Conservation (phyloP, 2,888 invertebrate species). For the Asteroscopus sphinx region DNA sequence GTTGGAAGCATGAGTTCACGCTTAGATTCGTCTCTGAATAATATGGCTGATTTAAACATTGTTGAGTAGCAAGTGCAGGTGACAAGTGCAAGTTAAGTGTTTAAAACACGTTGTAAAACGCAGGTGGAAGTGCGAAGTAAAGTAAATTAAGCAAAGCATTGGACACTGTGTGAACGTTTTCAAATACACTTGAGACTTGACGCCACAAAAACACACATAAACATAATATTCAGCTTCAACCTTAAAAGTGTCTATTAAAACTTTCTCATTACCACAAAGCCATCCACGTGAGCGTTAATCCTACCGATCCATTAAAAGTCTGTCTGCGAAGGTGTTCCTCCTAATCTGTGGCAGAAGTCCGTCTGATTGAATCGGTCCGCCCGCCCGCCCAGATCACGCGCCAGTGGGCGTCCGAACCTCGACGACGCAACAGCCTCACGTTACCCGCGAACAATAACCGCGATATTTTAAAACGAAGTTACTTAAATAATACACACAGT, state of each 20-base stretch:
- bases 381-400: slow-evolving; percentile 56
- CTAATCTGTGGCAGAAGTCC: slow-evolving; percentile 71
- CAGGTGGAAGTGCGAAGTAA: too few relatives aligned
- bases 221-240: slow-evolving; percentile 2
- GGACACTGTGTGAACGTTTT: too few relatives aligned
- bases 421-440: slow-evolving; percentile 34
- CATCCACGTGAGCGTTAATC: slow-evolving; percentile 52
- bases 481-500: slow-evolving; percentile 15
- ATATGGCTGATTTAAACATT: too few relatives aligned
- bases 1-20: too few relatives aligned
- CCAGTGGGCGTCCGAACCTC: slow-evolving; percentile 56
- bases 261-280: slow-evolving; percentile 41
- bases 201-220: not conserved
- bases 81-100: too few relatives aligned
- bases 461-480: slow-evolving; percentile 40
- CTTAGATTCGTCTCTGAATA: too few relatives aligned
- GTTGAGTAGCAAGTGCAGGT: too few relatives aligned
- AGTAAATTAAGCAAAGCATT: too few relatives aligned
- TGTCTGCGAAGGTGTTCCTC: slow-evolving; percentile 67
- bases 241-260: slow-evolving; percentile 45
- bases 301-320: slow-evolving; percentile 67
- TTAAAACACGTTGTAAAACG: too few relatives aligned
- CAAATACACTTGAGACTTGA: not conserved
- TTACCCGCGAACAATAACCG: slow-evolving; percentile 31
- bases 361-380: slow-evolving; percentile 65